Evolutionary conservation across 2,113 vertebrate genomes (phyloP).

Genomic region (Girardinichthys multiradiatus): DNA sequence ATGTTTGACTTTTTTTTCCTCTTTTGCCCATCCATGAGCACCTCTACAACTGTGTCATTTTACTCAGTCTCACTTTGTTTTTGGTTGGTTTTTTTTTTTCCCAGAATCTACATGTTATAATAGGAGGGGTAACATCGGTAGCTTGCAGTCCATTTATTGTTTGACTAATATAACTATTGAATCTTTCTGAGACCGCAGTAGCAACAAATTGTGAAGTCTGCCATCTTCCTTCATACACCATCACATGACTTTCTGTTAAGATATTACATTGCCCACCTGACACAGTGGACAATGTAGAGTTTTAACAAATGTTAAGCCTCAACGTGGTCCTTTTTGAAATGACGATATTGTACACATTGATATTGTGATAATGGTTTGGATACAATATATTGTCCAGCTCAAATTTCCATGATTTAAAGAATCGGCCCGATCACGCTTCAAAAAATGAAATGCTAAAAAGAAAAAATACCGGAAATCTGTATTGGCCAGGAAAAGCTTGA

Average conservation of each 20-base stretch:
- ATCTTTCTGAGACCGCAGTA: too few species aligned
- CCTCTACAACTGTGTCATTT: background rate
- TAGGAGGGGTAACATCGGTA: background rate
- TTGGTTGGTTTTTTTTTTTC: too few species aligned
- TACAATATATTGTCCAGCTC: background rate
- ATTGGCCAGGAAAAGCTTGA: too few species aligned
- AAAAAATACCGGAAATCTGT: too few species aligned
- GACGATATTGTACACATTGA: background rate
- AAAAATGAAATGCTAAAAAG: too few species aligned
- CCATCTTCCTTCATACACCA: too few species aligned
- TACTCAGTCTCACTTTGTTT: background rate
- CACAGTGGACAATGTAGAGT: background rate
- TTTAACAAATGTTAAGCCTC: background rate
- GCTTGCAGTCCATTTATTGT: background rate
- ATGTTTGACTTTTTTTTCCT: background rate
- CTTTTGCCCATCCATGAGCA: background rate
- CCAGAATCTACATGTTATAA: too few species aligned
- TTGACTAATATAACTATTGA: too few species aligned
- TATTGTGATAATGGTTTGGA: background rate
- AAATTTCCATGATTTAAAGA: background rate
- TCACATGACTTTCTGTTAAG: too few species aligned
- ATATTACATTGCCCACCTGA: too few species aligned
- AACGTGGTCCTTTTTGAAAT: background rate
- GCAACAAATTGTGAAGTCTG: too few species aligned
- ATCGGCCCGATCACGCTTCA: too few species aligned